Percentiles rank a stretch among this genome's conserved stretches.
phyloP scores from a whole-genome alignment of 2,888 invertebrate species.

The Tachystola acroxantha region DNA sequence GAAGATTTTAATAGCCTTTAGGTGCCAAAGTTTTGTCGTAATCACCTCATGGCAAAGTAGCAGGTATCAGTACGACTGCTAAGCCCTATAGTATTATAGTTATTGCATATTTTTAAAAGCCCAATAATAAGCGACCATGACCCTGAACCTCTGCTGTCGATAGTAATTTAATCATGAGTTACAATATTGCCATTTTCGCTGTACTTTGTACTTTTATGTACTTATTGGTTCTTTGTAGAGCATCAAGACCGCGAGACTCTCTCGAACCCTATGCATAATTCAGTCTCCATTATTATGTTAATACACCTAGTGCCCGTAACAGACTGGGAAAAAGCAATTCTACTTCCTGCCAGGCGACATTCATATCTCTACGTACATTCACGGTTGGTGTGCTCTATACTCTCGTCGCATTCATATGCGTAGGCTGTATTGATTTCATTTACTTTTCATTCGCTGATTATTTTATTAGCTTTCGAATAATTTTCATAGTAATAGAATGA shows the following conservation, averaged over 20 bases:
- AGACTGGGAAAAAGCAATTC: conserved; percentile 28
- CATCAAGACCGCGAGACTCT: conserved; percentile 12
- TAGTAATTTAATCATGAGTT: conserved; percentile 1
- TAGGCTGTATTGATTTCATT: not conserved
- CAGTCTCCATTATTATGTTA: conserved; percentile 51
- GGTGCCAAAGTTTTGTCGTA: no score
- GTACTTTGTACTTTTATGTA: no score
- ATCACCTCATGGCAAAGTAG: no score
- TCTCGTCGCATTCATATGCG: not conserved
- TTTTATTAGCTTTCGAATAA: not conserved
- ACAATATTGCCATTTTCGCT: conserved; percentile 6
- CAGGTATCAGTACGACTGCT: no score
- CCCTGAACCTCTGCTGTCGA: no score
- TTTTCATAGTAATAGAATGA: no score
- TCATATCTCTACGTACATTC: conserved; percentile 1
- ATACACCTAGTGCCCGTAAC: conserved; percentile 26
- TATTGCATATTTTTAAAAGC: no score
- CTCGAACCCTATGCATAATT: conserved; percentile 41
- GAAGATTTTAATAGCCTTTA: no score
- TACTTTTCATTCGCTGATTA: not conserved
- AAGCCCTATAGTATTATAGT: no score
- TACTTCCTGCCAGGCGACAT: not conserved
- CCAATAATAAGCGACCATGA: no score
- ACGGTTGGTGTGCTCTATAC: not conserved
- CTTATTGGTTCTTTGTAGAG: no score